These are phyloP conservation scores for Bombus pyrosoma DNA, from an alignment of 1,140 invertebrate genomes.

Conservation along the genomic window DNA sequence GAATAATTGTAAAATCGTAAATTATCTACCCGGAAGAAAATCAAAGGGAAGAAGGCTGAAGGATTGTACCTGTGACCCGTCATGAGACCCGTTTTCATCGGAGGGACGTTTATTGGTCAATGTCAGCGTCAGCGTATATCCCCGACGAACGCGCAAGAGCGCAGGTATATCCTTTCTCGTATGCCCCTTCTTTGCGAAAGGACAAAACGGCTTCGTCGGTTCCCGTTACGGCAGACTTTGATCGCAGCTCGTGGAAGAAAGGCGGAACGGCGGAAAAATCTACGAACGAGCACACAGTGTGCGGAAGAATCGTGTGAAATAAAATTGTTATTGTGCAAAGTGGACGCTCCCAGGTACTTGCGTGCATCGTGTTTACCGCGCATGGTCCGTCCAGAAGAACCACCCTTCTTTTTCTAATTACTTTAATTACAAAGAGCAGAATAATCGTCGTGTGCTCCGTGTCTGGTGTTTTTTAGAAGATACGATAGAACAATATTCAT, in stretches of 20 bases:
- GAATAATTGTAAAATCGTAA: background rate
- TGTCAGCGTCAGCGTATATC: conserved; percentile 22
- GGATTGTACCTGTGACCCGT: conserved; percentile 1
- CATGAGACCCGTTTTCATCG: conserved; percentile 9
- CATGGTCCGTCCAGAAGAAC: conserved; percentile 55
- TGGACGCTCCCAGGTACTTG: conserved; percentile 14
- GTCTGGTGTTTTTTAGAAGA: background rate
- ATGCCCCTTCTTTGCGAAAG: conserved; percentile 44
- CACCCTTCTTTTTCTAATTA: conserved; percentile 39
- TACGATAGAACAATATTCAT: background rate
- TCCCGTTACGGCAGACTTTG: conserved; percentile 51
- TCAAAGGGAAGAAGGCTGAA: background rate
- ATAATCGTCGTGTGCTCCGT: background rate
- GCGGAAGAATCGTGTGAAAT: background rate
- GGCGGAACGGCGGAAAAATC: conserved; percentile 7
- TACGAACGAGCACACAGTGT: background rate
- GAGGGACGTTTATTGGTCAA: conserved; percentile 34
- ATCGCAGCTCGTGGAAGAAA: conserved; percentile 29
- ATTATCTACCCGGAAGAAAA: background rate
- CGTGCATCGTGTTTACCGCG: conserved; percentile 39
- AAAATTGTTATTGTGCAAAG: conserved; percentile 8
- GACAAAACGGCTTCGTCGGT: conserved; percentile 35
- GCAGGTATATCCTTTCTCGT: conserved; percentile 44
- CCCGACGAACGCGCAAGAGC: conserved; percentile 34
- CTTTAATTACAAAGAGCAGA: conserved; percentile 38